Percentiles rank a stretch among this genome's conserved stretches.
phyloP scores from a whole-genome alignment of 2,113 vertebrate species.

The Vulpes ferrilata region DNA sequence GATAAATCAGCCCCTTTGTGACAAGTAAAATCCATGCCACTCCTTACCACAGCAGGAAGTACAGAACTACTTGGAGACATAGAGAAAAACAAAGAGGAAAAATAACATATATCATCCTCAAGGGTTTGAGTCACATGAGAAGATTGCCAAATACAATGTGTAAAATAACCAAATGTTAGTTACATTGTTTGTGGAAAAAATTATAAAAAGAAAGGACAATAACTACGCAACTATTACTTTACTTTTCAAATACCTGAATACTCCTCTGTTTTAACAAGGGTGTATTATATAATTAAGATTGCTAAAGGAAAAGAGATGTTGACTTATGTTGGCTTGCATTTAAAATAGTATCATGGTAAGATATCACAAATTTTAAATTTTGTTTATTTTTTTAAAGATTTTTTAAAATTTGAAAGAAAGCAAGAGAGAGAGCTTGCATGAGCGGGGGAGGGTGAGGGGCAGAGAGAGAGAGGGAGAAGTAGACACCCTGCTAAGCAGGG shows the following conservation, averaged over 20 bases:
- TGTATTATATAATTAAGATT: neutral
- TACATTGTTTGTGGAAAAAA: neutral
- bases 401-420: too few relatives aligned
- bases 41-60: neutral
- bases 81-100: neutral
- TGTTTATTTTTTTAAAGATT: too few relatives aligned
- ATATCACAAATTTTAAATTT: too few relatives aligned
- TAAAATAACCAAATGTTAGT: neutral
- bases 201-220: neutral
- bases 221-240: neutral
- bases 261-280: neutral
- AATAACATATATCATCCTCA: neutral
- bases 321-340: neutral
- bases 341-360: neutral
- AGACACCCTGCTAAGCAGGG: too few relatives aligned
- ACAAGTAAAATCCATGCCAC: neutral
- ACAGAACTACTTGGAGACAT: neutral
- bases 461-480: too few relatives aligned
- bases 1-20: neutral
- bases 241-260: neutral
- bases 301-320: neutral
- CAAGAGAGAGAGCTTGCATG: too few relatives aligned
- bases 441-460: too few relatives aligned
- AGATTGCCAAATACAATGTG: neutral
- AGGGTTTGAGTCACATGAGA: neutral